Evolutionary conservation across 2,888 invertebrate species (phyloP).

Genomic region (Leistus spinibarbis): DNA sequence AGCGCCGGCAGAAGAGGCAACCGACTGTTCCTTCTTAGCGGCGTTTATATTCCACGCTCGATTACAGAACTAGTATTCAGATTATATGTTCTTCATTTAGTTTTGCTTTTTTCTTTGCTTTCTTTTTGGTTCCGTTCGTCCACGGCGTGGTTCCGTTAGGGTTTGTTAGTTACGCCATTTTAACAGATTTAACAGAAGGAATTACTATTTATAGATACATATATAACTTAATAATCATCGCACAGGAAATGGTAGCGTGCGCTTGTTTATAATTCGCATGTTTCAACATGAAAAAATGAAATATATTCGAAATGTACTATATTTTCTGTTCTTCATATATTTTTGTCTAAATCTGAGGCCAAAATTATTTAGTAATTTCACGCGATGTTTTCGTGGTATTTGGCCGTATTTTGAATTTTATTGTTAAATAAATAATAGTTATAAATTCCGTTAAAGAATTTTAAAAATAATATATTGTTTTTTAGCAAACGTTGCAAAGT

Average conservation of each 20-base stretch:
- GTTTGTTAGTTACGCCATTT: slow-evolving; percentile 41
- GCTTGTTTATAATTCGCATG: too few species aligned
- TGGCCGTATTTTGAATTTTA: too few species aligned
- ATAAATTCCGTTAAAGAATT: too few species aligned
- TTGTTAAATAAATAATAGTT: too few species aligned
- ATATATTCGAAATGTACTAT: too few species aligned
- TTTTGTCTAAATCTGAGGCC: too few species aligned
- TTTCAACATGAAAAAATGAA: too few species aligned
- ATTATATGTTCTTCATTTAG: slow-evolving; percentile 43
- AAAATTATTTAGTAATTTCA: too few species aligned
- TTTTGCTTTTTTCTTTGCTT: slow-evolving; percentile 34
- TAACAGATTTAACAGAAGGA: slow-evolving; percentile 26
- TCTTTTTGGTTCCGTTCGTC: slow-evolving; percentile 47
- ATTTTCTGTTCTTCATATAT: too few species aligned
- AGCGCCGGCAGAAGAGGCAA: slow-evolving; percentile 17
- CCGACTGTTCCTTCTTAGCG: slow-evolving; percentile 47
- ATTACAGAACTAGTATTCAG: slow-evolving; percentile 52
- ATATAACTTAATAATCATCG: neutral
- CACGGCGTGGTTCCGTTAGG: slow-evolving; percentile 37
- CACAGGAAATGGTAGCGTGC: neutral
- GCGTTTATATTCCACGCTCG: slow-evolving; percentile 53
- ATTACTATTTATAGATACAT: slow-evolving; percentile 1
- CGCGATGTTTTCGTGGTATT: too few species aligned
- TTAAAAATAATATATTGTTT: too few species aligned
- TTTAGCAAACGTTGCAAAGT: too few species aligned